A percentile compares a stretch with the other conserved stretches of the same genome.
Conservation (phyloP, 2,888 invertebrate genomes). For the Pheosia gnoma region DNA sequence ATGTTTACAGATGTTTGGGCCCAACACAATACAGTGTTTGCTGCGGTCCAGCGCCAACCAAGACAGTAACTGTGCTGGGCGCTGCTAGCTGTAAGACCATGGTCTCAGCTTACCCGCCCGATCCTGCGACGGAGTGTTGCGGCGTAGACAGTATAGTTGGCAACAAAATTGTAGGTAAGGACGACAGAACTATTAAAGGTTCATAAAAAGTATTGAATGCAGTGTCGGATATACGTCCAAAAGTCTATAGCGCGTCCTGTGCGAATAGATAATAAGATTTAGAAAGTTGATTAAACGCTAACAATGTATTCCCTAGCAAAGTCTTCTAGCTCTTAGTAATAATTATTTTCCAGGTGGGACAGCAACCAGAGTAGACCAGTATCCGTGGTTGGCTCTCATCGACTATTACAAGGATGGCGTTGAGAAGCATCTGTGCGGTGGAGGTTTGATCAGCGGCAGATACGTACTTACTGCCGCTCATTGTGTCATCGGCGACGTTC, state of each 20-base stretch:
- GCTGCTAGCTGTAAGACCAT: conserved; percentile 28
- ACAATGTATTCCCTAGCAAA: too few relatives aligned
- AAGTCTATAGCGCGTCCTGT: too few relatives aligned
- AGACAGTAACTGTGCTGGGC: background rate
- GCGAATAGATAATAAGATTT: too few relatives aligned
- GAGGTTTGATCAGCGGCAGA: conserved; percentile 76
- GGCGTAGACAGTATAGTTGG: conserved; percentile 52
- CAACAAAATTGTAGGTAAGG: conserved; percentile 59
- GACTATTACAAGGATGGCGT: conserved; percentile 57
- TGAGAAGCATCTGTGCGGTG: conserved; percentile 60
- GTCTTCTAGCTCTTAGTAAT: too few relatives aligned
- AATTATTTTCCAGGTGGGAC: conserved; percentile 48
- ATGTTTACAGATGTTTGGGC: conserved; percentile 44
- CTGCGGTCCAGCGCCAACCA: conserved; percentile 43
- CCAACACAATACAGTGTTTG: conserved; percentile 54
- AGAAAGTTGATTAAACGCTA: too few relatives aligned
- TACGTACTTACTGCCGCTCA: conserved; percentile 84
- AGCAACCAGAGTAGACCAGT: conserved; percentile 76
- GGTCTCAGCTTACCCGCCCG: conserved; percentile 48
- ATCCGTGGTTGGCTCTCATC: conserved; percentile 83
- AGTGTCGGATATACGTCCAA: too few relatives aligned
- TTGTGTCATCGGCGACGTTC: conserved; percentile 70
- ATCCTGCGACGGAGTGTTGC: conserved; percentile 56
- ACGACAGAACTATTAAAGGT: background rate
- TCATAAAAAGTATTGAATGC: too few relatives aligned